Evolutionary conservation across 2,888 invertebrate species (phyloP), one percentile per base, ranked within the genome.

Genomic region (Hecatera dysodea): DNA sequence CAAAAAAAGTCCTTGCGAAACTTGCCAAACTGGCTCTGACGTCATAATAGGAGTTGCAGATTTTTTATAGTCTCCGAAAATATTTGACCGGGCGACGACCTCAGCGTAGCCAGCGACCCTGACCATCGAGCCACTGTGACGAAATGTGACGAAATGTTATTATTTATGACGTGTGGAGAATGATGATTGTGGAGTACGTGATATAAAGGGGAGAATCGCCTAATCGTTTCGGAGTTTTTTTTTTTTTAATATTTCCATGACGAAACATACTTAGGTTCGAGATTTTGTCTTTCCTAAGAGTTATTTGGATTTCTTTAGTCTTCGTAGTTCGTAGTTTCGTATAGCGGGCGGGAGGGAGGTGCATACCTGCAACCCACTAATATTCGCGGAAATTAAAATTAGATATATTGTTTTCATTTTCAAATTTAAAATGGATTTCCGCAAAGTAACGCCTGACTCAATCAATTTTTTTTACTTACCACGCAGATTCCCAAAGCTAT

Each of bases 1-100:
- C 78, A 88, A 88, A 88, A 77, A 89, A 87, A 87, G 84, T 86
- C 83, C 84, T 86, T 85, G 85, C 68, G 78, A 87, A 90, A 90
- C 89, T 86, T 70, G 87, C 79, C 85, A 80, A 88, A 83, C 91
- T 73, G 90, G 89, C 83, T 87, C 88, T 92, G 91, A 91, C 90
- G 89, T 91, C 93, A 92, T 93, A 93, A 93, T 93, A 92, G 93
- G 89, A 90, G 86, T 80, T 93, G 93, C 91, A 91, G 88, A 91
- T 92, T 92, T 93, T 93, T 91, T 90, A 87, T 91, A 89, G 87
- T 87, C 87, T 85, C 90, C 81, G 82, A 90, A 92, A 94, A 95
- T 94, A 90, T 93, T 91, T 93, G 92, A 92, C 91, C 94, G 94
- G 94, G 85, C 94, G 87, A 89, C 85, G 94, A 93, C 90, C 94